Conservation (phyloP, 2,797 vertebrate species). For the Threskiornis aethiopicus region DNA sequence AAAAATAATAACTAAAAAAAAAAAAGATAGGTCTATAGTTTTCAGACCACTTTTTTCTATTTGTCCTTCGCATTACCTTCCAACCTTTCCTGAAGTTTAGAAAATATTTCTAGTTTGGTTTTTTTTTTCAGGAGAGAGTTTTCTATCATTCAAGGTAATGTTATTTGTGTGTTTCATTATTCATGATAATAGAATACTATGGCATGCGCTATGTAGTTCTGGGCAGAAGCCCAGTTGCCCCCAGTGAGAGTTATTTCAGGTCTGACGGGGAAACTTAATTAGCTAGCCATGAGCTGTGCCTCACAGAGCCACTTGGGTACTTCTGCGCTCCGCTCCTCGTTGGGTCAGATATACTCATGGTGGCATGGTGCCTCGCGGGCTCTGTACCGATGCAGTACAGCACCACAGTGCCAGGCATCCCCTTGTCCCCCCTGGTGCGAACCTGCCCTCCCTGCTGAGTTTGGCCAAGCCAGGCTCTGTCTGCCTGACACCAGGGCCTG, state of each 20-base stretch:
- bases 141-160: neutral
- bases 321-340: accelerated
- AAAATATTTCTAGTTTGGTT: neutral
- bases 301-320: neutral
- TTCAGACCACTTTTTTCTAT: neutral
- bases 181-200: neutral
- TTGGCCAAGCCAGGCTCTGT: neutral
- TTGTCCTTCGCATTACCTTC: accelerated
- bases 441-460: accelerated
- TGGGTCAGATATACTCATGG: neutral
- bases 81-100: neutral
- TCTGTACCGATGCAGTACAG: neutral
- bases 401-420: neutral
- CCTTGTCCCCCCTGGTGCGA: neutral
- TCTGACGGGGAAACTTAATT: neutral
- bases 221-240: neutral
- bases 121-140: neutral
- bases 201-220: neutral
- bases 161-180: neutral
- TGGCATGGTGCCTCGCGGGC: accelerated
- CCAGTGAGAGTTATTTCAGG: neutral
- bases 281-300: neutral
- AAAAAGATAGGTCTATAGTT: accelerated
- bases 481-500: accelerated
- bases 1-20: neutral